Percentiles rank a stretch among this genome's conserved stretches.
phyloP scores from a whole-genome alignment of 2,113 vertebrate species.

The Malurus melanocephalus region DNA sequence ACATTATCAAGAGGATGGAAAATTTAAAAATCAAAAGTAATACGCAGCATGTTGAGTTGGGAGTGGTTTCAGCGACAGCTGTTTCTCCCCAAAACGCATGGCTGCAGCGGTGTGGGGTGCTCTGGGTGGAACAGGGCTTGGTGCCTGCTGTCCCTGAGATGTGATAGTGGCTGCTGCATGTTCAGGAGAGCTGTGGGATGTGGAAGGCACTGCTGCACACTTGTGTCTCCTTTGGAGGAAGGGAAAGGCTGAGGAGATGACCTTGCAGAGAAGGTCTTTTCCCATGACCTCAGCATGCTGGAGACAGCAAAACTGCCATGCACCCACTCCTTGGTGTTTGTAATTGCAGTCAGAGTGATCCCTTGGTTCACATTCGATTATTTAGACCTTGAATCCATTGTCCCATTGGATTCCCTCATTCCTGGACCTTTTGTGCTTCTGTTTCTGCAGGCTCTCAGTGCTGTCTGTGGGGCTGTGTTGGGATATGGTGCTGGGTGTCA shows the following conservation, averaged over 20 bases:
- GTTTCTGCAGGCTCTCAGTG: accelerated
- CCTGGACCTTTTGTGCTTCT: not conserved
- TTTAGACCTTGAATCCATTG: not conserved
- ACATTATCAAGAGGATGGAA: not conserved
- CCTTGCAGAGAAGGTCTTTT: not conserved
- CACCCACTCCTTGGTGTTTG: accelerated
- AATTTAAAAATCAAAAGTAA: not conserved
- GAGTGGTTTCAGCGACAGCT: not conserved
- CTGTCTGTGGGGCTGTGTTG: not conserved
- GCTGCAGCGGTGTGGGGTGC: accelerated
- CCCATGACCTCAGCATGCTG: accelerated
- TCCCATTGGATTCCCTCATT: not conserved
- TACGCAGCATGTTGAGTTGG: not conserved
- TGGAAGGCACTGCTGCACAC: accelerated
- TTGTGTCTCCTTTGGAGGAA: not conserved
- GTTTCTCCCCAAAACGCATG: accelerated
- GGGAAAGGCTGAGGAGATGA: not conserved
- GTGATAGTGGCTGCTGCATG: accelerated
- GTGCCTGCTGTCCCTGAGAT: not conserved
- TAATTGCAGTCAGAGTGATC: too few relatives aligned
- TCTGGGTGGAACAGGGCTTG: not conserved
- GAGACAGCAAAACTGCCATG: not conserved
- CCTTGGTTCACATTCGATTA: not conserved
- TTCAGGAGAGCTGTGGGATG: accelerated
- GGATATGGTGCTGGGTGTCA: not conserved